These are phyloP conservation scores for Delphinus delphis DNA, from an alignment of 2,113 vertebrate species.

Conservation along the genomic window DNA sequence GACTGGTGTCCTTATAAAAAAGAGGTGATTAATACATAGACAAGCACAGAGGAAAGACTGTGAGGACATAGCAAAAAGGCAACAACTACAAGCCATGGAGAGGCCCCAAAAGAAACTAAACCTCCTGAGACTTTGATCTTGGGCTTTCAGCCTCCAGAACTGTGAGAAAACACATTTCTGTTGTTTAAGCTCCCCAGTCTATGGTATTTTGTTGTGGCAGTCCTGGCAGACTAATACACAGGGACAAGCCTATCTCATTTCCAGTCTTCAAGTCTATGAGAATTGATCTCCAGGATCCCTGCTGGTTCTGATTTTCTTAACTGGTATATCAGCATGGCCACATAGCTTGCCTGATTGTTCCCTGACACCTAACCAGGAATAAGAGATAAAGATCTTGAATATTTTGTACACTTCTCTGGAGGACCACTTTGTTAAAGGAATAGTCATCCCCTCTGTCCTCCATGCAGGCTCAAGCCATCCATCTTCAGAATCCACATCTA, in stretches of 20 bases:
- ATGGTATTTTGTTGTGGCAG: background rate
- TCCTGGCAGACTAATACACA: background rate
- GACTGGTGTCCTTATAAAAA: background rate
- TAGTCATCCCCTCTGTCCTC: background rate
- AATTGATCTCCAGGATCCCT: background rate
- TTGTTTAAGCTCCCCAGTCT: background rate
- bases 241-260: background rate
- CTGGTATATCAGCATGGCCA: too few relatives aligned
- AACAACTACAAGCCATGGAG: background rate
- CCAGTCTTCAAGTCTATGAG: background rate
- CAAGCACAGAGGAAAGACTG: background rate
- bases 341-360: background rate
- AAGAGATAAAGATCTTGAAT: background rate
- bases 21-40: background rate
- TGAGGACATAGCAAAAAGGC: background rate
- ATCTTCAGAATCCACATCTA: background rate
- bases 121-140: background rate
- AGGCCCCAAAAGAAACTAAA: background rate
- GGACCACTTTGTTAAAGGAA: background rate
- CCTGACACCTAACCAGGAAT: background rate
- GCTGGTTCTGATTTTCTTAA: background rate
- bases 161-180: background rate
- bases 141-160: background rate
- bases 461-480: background rate
- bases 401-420: background rate